Evolutionary conservation across 2,888 invertebrate genomes (phyloP).

Genomic region (Biston stratarius): DNA sequence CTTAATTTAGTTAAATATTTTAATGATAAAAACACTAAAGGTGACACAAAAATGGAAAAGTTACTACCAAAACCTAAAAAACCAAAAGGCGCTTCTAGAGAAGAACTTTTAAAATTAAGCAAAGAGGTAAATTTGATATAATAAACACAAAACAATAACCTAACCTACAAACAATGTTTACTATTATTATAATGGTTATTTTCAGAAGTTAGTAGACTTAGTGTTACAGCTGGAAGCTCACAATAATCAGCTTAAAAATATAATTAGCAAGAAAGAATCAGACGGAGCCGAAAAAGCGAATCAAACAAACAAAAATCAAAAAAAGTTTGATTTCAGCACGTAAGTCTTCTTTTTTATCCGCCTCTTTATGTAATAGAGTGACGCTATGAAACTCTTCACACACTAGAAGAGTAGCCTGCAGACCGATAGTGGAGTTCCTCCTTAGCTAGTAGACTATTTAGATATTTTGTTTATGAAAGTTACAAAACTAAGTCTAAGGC

Average conservation of each 20-base stretch:
- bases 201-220: slow-evolving; percentile 90
- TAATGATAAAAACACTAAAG: neutral
- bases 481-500: too few relatives aligned
- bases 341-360: slow-evolving; percentile 61
- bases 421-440: too few relatives aligned
- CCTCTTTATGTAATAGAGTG: too few relatives aligned
- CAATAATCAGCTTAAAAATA: slow-evolving; percentile 91
- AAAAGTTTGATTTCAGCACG: slow-evolving; percentile 89
- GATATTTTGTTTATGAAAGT: too few relatives aligned
- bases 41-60: slow-evolving; percentile 51
- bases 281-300: slow-evolving; percentile 45
- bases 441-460: too few relatives aligned
- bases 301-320: slow-evolving; percentile 44
- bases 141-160: slow-evolving; percentile 16
- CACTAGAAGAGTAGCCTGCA: too few relatives aligned
- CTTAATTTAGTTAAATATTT: neutral
- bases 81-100: slow-evolving; percentile 51
- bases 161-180: slow-evolving; percentile 47
- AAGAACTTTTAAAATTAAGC: slow-evolving; percentile 62
- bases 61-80: slow-evolving; percentile 62
- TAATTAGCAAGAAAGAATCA: slow-evolving; percentile 84
- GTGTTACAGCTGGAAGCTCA: slow-evolving; percentile 92
- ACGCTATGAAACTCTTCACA: too few relatives aligned
- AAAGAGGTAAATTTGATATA: slow-evolving; percentile 63
- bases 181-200: slow-evolving; percentile 2